phyloP scores from a whole-genome alignment of 2,888 invertebrate species.

The Spialia ferax region DNA sequence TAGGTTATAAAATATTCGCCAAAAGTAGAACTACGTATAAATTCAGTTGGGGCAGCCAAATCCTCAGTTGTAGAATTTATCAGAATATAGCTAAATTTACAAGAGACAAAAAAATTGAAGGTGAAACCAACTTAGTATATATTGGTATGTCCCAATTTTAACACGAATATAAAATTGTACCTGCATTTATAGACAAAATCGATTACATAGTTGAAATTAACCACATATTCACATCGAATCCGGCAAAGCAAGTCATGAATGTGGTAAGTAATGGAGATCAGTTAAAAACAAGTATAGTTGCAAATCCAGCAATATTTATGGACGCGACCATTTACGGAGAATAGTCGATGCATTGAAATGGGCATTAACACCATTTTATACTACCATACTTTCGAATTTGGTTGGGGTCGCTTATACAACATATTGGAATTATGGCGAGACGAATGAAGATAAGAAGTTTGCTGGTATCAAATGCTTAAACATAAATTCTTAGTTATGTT shows the following conservation, averaged over 20 bases:
- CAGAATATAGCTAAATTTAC: neutral
- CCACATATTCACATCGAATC: conserved; percentile 25
- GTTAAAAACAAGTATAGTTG: conserved; percentile 49
- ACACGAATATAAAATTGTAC: neutral
- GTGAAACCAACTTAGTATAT: neutral
- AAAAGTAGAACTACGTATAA: too few species aligned
- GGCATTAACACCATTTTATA: conserved; percentile 46
- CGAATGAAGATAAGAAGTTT: conserved; percentile 12
- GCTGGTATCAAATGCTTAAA: neutral
- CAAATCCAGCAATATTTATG: conserved; percentile 52
- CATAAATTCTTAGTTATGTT: neutral
- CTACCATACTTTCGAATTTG: conserved; percentile 46
- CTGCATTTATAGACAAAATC: conserved; percentile 8
- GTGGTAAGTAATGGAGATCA: conserved; percentile 30
- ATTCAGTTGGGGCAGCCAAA: too few species aligned
- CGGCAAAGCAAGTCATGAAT: conserved; percentile 11
- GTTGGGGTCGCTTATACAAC: conserved; percentile 27
- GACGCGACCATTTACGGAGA: conserved; percentile 53
- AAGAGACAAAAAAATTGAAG: neutral
- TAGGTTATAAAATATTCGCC: too few species aligned
- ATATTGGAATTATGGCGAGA: conserved; percentile 3
- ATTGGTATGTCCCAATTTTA: neutral
- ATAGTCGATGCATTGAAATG: conserved; percentile 51
- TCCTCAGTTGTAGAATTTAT: neutral
- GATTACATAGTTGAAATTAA: conserved; percentile 15